A percentile compares a stretch with the other conserved stretches of the same genome.
These are phyloP conservation scores for Dinothrombium tinctorium DNA, from an alignment of 1,140 invertebrate species.

Conservation along the genomic window DNA sequence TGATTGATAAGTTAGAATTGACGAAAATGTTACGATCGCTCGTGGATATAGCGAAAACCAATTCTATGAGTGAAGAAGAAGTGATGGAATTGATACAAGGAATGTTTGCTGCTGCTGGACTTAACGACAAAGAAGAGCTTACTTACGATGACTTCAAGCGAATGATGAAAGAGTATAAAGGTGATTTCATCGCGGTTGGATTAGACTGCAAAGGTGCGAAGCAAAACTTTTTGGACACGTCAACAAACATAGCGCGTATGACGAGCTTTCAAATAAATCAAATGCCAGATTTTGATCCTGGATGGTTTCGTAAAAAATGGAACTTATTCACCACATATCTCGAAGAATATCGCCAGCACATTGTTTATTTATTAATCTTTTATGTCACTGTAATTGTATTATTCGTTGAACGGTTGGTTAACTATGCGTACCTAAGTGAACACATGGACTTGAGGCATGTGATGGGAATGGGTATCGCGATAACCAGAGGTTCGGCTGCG, in stretches of 20 bases:
- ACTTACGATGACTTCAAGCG: slow-evolving; percentile 85
- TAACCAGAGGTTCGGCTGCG: slow-evolving; percentile 85
- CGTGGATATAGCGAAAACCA: slow-evolving; percentile 74
- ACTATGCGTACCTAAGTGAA: slow-evolving; percentile 86
- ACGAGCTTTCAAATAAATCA: slow-evolving; percentile 74
- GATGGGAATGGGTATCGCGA: slow-evolving; percentile 93
- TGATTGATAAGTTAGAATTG: slow-evolving; percentile 79
- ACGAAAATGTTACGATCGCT: slow-evolving; percentile 79
- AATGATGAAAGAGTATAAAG: slow-evolving; percentile 92
- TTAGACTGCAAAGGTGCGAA: slow-evolving; percentile 85
- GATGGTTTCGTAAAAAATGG: slow-evolving; percentile 49
- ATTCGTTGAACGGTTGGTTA: slow-evolving; percentile 87
- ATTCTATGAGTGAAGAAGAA: slow-evolving; percentile 26
- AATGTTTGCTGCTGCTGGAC: slow-evolving; percentile 76
- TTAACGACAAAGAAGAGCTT: slow-evolving; percentile 68
- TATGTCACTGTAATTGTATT: slow-evolving; percentile 79
- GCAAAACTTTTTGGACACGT: slow-evolving; percentile 80
- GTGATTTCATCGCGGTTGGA: slow-evolving; percentile 76
- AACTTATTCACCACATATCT: slow-evolving; percentile 66
- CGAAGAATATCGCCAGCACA: slow-evolving; percentile 96
- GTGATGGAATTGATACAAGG: slow-evolving; percentile 78
- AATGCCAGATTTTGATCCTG: slow-evolving; percentile 40
- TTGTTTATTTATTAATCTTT: slow-evolving; percentile 91
- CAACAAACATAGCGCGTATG: slow-evolving; percentile 78
- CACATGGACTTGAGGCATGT: slow-evolving; percentile 87